phyloP scores from a whole-genome alignment of 2,797 vertebrate genomes.

The Pangasius larnaudii region DNA sequence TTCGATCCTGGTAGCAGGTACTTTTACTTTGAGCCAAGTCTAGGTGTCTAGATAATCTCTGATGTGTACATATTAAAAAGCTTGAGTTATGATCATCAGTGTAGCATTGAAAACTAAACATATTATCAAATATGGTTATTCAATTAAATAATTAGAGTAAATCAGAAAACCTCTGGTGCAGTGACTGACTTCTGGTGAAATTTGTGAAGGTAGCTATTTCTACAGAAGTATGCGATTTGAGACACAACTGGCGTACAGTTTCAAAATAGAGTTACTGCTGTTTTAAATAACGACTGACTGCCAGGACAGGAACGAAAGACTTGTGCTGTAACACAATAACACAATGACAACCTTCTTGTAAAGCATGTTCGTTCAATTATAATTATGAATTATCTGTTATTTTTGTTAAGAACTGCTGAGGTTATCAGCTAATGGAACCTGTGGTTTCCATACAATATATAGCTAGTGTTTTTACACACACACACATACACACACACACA shows the following conservation, averaged over 20 bases:
- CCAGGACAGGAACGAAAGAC: neutral
- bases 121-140: neutral
- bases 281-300: neutral
- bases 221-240: constrained; percentile 5
- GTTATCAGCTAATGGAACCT: neutral
- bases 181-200: neutral
- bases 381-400: neutral
- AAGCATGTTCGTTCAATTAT: constrained; percentile 11
- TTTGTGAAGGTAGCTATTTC: neutral
- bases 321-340: neutral
- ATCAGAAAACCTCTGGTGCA: neutral
- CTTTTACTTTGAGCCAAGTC: neutral
- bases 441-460: constrained; percentile 4
- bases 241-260: neutral
- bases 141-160: neutral
- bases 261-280: neutral
- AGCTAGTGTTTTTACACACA: neutral
- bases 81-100: neutral
- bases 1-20: neutral
- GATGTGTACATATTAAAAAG: neutral
- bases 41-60: neutral
- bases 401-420: neutral
- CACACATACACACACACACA: too few relatives aligned
- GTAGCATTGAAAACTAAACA: neutral
- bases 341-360: constrained; percentile 24